Evolutionary conservation across 2,888 invertebrate species (phyloP).

Genomic region (Harpalus rubripes): DNA sequence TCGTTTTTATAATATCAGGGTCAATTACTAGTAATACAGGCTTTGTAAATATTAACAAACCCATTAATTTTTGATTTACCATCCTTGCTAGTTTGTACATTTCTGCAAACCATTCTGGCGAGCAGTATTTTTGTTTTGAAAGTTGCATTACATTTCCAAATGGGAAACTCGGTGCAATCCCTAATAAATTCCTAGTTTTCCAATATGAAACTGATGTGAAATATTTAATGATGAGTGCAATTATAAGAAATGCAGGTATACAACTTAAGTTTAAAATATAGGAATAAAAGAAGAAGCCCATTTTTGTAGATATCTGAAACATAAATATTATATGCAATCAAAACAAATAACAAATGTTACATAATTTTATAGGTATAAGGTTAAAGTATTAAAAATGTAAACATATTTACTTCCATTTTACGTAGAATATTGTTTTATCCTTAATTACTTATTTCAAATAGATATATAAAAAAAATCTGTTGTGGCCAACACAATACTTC

Average conservation of each 20-base stretch:
- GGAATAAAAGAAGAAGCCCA: conserved; percentile 6
- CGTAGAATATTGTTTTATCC: not conserved
- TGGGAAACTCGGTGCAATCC: conserved; percentile 22
- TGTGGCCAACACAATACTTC: too few species aligned
- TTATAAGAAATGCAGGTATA: not conserved
- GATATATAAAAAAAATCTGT: too few species aligned
- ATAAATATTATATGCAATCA: not conserved
- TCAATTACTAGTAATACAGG: conserved; percentile 22
- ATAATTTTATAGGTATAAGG: not conserved
- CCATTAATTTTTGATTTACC: conserved; percentile 4
- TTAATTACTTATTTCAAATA: not conserved
- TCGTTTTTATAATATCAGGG: not conserved
- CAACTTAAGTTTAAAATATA: conserved; percentile 11
- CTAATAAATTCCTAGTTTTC: conserved; percentile 24
- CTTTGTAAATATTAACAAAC: conserved; percentile 32
- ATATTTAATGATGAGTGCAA: conserved; percentile 18
- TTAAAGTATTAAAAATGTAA: not conserved
- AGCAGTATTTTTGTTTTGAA: not conserved
- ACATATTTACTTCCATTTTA: not conserved
- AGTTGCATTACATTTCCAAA: conserved; percentile 5
- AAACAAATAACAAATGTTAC: conserved; percentile 7
- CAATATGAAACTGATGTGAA: conserved; percentile 30
- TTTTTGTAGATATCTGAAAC: conserved; percentile 22
- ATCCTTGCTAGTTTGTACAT: conserved; percentile 21
- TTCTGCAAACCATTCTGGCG: conserved; percentile 25